Base-by-base conservation (phyloP, 2,113 vertebrate species). In the Corythaeola cristata region DNA sequence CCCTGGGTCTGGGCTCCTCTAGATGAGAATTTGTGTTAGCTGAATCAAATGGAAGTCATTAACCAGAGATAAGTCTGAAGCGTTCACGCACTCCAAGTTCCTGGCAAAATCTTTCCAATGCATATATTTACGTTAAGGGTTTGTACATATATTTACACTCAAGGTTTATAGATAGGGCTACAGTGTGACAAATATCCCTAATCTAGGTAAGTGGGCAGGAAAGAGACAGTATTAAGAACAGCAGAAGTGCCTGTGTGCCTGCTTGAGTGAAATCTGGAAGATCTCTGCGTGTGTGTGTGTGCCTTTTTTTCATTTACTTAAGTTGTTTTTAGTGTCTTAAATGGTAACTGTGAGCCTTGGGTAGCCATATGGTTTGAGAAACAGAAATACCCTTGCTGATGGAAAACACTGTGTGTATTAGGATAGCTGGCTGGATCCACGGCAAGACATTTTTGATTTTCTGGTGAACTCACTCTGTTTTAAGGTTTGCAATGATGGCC, bases 281-380 rank as follows among this genome's bases (percentile, higher is more conserved):
- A 53, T 56, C 60, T 90, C 39, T 3, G 8, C 4, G 26, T 21
- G 12, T 12, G 8, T 0, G 39, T 39, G 0, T 27, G 7, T 14
- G 22, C 53, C 32, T 85, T 69, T 71, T 72, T 69, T 53, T 22
- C 5, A 23, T 41, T 84, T 78, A 33, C 9, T 56, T 20, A 21
- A 37, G 45, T 26, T 39, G 23, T n/a, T 60, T 63, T 71, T 39
- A 62, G 27, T 87, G 90, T 92, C 60, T 87, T 19, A 58, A 21
- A 27, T 11, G 35, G 47, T 64, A 78, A 35, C 37, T 96, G 37
- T 0, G 7, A 89, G 58, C 45, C 53, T 72, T 75, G 35, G 58
- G 53, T 66, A 86, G 62, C 63, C 18, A 6, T 20, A 53, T 21
- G 22, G 41, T 37, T 45, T 0, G 1, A 71, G 72, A 80, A 91